Conservation (phyloP, 2,888 invertebrate genomes). For the Trichogramma evanescens region DNA sequence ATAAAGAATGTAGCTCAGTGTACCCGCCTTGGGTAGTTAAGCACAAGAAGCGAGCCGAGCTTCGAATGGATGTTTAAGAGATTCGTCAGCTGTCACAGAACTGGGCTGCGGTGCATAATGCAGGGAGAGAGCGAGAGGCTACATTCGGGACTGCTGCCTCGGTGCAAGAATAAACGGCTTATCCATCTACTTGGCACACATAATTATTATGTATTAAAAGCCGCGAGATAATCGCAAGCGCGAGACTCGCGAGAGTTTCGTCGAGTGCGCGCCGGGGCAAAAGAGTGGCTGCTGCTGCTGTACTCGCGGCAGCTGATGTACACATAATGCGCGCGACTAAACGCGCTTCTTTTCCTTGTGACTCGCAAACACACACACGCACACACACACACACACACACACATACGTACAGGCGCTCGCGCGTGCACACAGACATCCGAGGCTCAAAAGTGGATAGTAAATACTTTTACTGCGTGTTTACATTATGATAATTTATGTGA, state of each 20-base stretch:
- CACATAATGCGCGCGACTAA: constrained; percentile 1
- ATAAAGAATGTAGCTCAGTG: constrained; percentile 1
- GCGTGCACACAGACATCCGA: neutral
- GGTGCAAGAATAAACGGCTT: constrained; percentile 10
- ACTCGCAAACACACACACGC: neutral
- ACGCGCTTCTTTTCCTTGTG: neutral
- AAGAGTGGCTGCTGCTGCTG: no score
- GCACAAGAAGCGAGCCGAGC: no score
- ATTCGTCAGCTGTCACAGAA: no score
- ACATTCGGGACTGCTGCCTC: neutral
- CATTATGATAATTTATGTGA: constrained; percentile 24
- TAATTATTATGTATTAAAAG: constrained; percentile 7
- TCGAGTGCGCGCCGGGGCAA: no score
- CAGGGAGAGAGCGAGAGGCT: neutral
- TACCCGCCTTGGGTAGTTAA: no score
- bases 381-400: neutral
- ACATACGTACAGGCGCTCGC: neutral
- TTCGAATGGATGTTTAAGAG: no score
- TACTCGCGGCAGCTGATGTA: neutral
- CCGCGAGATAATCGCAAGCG: constrained; percentile 8
- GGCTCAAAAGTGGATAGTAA: constrained; percentile 7
- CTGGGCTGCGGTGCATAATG: no score
- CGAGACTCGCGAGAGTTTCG: neutral
- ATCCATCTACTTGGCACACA: constrained; percentile 14
- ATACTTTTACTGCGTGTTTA: constrained; percentile 23